Evolutionary conservation across 2,113 vertebrate species (phyloP), one percentile per base, ranked within the genome.

Genomic region (Guaruba guarouba): DNA sequence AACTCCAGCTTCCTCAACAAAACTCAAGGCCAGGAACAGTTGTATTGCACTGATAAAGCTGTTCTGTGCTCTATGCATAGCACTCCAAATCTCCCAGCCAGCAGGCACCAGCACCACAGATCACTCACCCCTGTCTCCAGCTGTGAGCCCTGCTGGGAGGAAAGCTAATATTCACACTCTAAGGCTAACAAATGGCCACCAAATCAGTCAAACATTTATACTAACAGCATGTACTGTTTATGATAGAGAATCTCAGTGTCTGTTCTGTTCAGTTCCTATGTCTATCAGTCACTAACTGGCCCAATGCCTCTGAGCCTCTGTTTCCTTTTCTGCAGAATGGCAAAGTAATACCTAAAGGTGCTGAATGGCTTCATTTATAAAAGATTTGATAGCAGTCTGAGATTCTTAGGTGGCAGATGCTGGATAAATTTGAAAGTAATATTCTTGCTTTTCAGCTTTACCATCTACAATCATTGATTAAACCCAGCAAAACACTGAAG

Each of bases 301-400:
- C 86, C 69, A 86, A 20, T 5, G 3, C 8, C 27, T 59, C 39
- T 81, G 49, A 82, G 54, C 29, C 20, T 88, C 49, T 49, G 27
- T 69, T 92, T 94, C 66, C 68, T 86, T 92, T 71, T 71, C 84
- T 94, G 66, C 54, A 70, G 77, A 81, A 88, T 1, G 7, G n/a
- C 69, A 80, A 88, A 85, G 52, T 86, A 92, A 62, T 57, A 94
- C 48, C 49, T 66, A 64, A 92, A 88, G 73, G 66, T 75, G 22
- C 73, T 80, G 55, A 86, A 93, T 44, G 23, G 48, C 39, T 96
- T 86, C 62, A 86, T 96, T 97, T 95, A 86, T 75, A 83, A 70
- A 91, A 90, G 18, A 77, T 83, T 77, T 77, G 33, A 92, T 86
- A 86, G 68, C 64, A 64, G 8, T n/a, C 37, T 54, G 68, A 90